Evolutionary conservation across 92 coral and sea anemone species (phyloP).

Genomic region (Bergia sp.): DNA sequence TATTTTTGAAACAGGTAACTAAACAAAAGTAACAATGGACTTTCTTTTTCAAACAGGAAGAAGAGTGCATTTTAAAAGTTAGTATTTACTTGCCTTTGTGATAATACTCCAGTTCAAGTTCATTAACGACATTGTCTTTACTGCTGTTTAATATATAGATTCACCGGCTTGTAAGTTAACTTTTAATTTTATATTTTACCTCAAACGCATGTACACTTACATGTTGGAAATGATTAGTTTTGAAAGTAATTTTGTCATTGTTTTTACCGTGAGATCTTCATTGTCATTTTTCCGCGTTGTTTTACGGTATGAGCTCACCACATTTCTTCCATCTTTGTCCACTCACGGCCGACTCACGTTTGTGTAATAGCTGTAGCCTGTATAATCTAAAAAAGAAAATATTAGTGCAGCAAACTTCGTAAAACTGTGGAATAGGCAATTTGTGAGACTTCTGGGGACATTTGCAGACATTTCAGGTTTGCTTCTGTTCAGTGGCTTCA

Average conservation of each 20-base stretch:
- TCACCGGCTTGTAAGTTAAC: neutral
- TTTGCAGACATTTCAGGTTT: too few relatives aligned
- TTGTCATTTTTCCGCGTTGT: neutral
- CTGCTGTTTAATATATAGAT: neutral
- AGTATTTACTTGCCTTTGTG: constrained; percentile 25
- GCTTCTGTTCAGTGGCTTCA: too few relatives aligned
- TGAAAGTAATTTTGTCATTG: neutral
- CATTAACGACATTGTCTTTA: neutral
- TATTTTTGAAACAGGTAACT: neutral
- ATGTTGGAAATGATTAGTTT: neutral
- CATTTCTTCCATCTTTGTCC: neutral
- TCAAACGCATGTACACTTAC: neutral
- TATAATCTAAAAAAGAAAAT: too few relatives aligned
- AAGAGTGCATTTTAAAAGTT: constrained; percentile 46
- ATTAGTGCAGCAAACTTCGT: too few relatives aligned
- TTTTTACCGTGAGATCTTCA: neutral
- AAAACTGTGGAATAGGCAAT: too few relatives aligned
- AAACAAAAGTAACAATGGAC: neutral
- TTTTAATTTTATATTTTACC: neutral
- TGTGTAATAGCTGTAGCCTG: neutral
- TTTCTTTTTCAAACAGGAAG: constrained; percentile 42
- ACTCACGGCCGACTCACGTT: neutral
- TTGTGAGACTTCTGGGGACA: too few relatives aligned
- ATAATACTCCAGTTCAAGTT: neutral
- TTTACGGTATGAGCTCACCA: neutral